Conservation (phyloP, 1,140 invertebrate species). For the Leptinotarsa lineolata region DNA sequence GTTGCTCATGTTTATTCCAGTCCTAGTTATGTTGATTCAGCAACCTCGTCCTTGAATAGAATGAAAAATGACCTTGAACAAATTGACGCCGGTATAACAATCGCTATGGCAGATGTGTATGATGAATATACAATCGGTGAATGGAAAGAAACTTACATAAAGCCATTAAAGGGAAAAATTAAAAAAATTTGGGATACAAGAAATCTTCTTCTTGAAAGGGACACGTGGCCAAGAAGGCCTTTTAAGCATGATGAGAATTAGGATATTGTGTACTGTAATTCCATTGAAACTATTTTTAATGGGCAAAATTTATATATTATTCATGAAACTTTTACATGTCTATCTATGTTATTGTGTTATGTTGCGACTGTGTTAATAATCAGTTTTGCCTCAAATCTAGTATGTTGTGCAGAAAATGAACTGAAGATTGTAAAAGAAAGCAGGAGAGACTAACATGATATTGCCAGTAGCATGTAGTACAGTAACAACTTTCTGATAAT, state of each 20-base stretch:
- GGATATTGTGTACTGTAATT: not conserved
- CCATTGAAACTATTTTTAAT: too few species aligned
- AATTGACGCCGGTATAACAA: constrained; percentile 64
- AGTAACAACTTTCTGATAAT: too few species aligned
- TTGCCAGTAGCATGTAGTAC: too few species aligned
- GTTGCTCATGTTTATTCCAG: constrained; percentile 71
- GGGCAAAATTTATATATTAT: too few species aligned
- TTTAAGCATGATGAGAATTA: constrained; percentile 21
- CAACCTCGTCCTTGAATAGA: constrained; percentile 60
- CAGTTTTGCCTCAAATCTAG: too few species aligned
- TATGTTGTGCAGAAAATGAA: too few species aligned
- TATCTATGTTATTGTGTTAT: too few species aligned
- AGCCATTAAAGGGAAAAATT: constrained; percentile 38
- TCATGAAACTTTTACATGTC: too few species aligned
- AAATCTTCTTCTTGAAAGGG: constrained; percentile 33
- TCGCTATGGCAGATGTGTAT: constrained; percentile 70
- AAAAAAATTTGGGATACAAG: constrained; percentile 33
- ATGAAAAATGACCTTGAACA: constrained; percentile 66
- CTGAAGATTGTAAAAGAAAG: too few species aligned
- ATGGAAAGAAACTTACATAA: constrained; percentile 66
- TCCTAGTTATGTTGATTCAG: constrained; percentile 57
- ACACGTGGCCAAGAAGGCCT: constrained; percentile 43
- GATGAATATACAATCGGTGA: constrained; percentile 75
- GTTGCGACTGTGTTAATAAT: too few species aligned
- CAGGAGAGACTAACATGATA: too few species aligned